Conservation (phyloP, 2,888 invertebrate genomes). For the Acanthococcus lagerstroemiae region DNA sequence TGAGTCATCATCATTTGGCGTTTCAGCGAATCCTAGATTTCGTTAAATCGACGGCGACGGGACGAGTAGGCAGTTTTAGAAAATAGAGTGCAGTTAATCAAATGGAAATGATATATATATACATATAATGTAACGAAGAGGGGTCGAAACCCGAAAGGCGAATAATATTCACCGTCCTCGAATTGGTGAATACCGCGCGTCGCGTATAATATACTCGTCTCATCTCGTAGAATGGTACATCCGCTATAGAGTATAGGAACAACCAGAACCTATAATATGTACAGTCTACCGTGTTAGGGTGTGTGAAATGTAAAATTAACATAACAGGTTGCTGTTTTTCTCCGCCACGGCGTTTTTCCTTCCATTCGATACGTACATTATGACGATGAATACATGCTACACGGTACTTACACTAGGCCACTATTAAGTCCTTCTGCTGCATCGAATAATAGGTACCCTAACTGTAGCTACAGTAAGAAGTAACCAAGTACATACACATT, state of each 20-base stretch:
- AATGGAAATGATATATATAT: slow-evolving; percentile 30
- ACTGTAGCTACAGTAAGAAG: no score
- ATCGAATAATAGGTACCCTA: no score
- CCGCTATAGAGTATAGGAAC: no score
- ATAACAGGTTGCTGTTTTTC: slow-evolving; percentile 28
- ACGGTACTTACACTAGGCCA: no score
- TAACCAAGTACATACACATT: no score
- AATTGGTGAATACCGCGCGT: no score
- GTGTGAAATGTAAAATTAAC: slow-evolving; percentile 30
- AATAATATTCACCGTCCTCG: no score
- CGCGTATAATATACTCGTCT: not conserved
- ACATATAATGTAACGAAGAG: slow-evolving; percentile 18
- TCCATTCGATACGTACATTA: not conserved
- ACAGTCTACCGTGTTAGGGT: slow-evolving; percentile 23
- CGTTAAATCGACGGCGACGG: slow-evolving; percentile 21
- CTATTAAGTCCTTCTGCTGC: no score
- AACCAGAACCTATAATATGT: no score
- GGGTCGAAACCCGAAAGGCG: not conserved
- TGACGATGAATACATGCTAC: no score
- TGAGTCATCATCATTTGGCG: slow-evolving; percentile 31
- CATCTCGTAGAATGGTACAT: no score
- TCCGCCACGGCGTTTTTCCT: not conserved
- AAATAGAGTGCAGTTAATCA: slow-evolving; percentile 31
- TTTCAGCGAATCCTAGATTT: slow-evolving; percentile 26
- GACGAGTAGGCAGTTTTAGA: slow-evolving; percentile 18